Evolutionary conservation across 64 coral and sea anemone genomes (phyloP), one percentile per base, ranked within the genome.

Genomic region (Dendrophyllia cribrosa): DNA sequence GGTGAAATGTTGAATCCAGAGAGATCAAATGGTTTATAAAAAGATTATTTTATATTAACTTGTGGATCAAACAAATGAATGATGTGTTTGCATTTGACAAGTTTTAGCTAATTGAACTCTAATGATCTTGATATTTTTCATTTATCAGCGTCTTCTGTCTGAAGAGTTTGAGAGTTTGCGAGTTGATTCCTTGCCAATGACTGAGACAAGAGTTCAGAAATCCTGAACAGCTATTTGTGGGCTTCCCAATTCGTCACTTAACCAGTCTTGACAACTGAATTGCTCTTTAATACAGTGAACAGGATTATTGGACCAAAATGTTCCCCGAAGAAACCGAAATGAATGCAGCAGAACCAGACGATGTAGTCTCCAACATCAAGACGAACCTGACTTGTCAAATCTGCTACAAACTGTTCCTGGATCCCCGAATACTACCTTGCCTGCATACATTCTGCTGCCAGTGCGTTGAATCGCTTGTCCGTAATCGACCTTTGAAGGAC

Each of bases 401-500:
- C 1, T 95, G 93, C 52, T 3, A 23, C 19, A 90, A 73, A 10
- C 9, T 90, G 10, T 95, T 86, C 16, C 12, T 78, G 46, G 93
- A 95, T 78, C 87, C 93, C 24, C 71, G 87, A 74, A 85, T 94
- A 52, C 88, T 94, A 9, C 87, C 92, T 20, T 94, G 92, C 34
- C 74, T 95, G 7, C 93, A 95, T 24, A 75, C 93, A 17, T 95
- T 90, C 55, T 95, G 93, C 25, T 74, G 87, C 23, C 70, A 66
- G 8, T 95, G 93, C 59, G 59, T 95, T 10, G 93, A 90, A 66
- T 58, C 48, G 2, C 16, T 95, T 14, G 47, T 95, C 19, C 88
- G 87, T 20, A 56, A 66, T 17, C 78, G 65, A 65, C 86, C 86
- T 61, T 55, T 88, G 7, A 58, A 61, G 78, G 53, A 44, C 50